These are phyloP conservation scores for Lagria hirta DNA, from an alignment of 2,888 invertebrate genomes.

Conservation along the genomic window DNA sequence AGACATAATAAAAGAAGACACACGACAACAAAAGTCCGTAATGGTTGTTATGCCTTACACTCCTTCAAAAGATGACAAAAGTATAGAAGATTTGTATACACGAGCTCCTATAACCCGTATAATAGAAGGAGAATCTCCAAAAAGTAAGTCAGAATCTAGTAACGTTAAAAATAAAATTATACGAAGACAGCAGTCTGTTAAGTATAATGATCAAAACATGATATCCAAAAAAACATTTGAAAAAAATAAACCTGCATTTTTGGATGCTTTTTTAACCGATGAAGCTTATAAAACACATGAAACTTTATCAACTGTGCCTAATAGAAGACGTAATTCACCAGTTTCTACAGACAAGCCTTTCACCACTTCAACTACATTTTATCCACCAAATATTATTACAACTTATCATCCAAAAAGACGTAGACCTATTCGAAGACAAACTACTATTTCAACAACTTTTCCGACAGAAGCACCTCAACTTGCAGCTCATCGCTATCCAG, in stretches of 20 bases:
- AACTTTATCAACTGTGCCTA: slow-evolving; percentile 14
- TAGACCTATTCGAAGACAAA: slow-evolving; percentile 15
- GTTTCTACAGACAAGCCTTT: slow-evolving; percentile 24
- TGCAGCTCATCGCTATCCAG: slow-evolving; percentile 19
- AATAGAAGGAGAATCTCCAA: slow-evolving; percentile 48
- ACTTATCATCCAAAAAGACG: slow-evolving; percentile 54
- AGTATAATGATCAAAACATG: slow-evolving; percentile 13
- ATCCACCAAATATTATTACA: slow-evolving; percentile 49
- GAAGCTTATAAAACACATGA: slow-evolving; percentile 4
- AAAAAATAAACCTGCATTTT: slow-evolving; percentile 11
- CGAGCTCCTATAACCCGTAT: slow-evolving; percentile 65
- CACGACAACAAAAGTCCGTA: slow-evolving; percentile 57
- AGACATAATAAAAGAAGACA: slow-evolving; percentile 46
- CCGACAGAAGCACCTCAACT: slow-evolving; percentile 18
- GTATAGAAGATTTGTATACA: slow-evolving; percentile 66
- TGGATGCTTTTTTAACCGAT: slow-evolving; percentile 9
- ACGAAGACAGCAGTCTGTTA: slow-evolving; percentile 11
- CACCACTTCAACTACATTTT: slow-evolving; percentile 12
- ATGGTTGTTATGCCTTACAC: slow-evolving; percentile 71
- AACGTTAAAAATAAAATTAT: slow-evolving; percentile 27
- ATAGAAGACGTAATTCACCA: slow-evolving; percentile 32
- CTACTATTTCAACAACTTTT: slow-evolving; percentile 15
- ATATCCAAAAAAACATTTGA: slow-evolving; percentile 15
- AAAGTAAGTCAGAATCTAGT: slow-evolving; percentile 23
- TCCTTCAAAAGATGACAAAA: slow-evolving; percentile 58